These are phyloP conservation scores for Montifringilla adamsi DNA, from an alignment of 2,113 vertebrate genomes.

Conservation along the genomic window DNA sequence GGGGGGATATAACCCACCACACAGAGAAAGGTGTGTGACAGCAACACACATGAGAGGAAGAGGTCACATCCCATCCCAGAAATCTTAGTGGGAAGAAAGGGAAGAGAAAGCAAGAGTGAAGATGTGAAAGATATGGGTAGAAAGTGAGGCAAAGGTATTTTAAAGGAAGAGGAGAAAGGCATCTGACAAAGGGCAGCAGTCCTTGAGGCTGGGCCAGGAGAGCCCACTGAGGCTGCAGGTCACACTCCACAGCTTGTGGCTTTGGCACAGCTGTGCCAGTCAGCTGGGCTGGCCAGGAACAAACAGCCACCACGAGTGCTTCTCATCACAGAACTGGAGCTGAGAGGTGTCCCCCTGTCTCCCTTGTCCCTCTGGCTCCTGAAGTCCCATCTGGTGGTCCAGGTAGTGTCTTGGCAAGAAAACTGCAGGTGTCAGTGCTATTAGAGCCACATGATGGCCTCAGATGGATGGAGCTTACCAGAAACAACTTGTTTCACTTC, in stretches of 20 bases:
- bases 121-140: neutral
- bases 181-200: neutral
- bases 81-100: neutral
- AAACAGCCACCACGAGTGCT: neutral
- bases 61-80: neutral
- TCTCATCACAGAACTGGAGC: neutral
- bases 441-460: neutral
- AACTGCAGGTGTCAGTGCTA: neutral
- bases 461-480: neutral
- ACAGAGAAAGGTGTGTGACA: neutral
- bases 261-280: neutral
- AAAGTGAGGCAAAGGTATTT: neutral
- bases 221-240: neutral
- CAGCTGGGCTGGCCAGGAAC: neutral
- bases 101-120: neutral
- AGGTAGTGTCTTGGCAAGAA: neutral
- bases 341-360: neutral
- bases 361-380: neutral
- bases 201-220: neutral
- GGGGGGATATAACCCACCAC: neutral
- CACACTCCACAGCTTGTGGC: neutral
- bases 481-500: conserved; percentile 40
- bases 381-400: neutral
- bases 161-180: neutral
- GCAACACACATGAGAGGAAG: neutral